phyloP scores from a whole-genome alignment of 1,140 invertebrate genomes.

The Zaprionus davidi region DNA sequence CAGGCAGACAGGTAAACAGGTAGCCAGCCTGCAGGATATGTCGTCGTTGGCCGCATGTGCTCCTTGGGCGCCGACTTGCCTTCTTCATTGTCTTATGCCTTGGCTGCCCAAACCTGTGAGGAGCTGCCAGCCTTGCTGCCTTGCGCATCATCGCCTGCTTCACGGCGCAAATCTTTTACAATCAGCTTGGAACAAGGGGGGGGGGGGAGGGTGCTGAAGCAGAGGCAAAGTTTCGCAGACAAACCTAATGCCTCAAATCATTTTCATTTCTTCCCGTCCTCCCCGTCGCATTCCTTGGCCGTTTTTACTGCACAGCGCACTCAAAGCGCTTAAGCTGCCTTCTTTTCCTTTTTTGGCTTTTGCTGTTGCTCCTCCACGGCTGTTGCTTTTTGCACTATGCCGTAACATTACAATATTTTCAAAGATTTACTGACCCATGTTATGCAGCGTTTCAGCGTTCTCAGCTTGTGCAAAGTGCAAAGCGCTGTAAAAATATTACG shows the following conservation, averaged over 20 bases:
- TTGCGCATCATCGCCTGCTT: slow-evolving; percentile 75
- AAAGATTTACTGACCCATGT: slow-evolving; percentile 79
- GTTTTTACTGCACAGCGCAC: slow-evolving; percentile 62
- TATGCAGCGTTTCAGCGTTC: slow-evolving; percentile 42
- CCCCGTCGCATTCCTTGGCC: slow-evolving; percentile 49
- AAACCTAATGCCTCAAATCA: slow-evolving; percentile 78
- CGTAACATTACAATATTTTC: slow-evolving; percentile 77
- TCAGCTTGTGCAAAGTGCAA: slow-evolving; percentile 61
- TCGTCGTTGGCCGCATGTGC: slow-evolving; percentile 7
- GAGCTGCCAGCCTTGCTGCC: not conserved
- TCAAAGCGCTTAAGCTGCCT: slow-evolving; percentile 62
- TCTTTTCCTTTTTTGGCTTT: slow-evolving; percentile 7
- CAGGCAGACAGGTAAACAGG: slow-evolving; percentile 10
- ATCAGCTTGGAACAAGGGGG: slow-evolving; percentile 46
- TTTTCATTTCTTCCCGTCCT: slow-evolving; percentile 76
- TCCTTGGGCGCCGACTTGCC: not conserved
- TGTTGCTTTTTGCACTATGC: slow-evolving; percentile 24
- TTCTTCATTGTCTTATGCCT: slow-evolving; percentile 1
- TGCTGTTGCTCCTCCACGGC: not conserved
- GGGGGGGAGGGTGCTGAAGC: not conserved
- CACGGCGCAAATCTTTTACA: slow-evolving; percentile 72
- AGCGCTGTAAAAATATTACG: slow-evolving; percentile 78
- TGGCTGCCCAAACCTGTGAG: not conserved
- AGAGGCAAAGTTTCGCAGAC: slow-evolving; percentile 11
- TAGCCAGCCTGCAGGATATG: slow-evolving; percentile 11